These are phyloP conservation scores for Belgica antarctica DNA, from an alignment of 2,888 invertebrate genomes.

Conservation along the genomic window DNA sequence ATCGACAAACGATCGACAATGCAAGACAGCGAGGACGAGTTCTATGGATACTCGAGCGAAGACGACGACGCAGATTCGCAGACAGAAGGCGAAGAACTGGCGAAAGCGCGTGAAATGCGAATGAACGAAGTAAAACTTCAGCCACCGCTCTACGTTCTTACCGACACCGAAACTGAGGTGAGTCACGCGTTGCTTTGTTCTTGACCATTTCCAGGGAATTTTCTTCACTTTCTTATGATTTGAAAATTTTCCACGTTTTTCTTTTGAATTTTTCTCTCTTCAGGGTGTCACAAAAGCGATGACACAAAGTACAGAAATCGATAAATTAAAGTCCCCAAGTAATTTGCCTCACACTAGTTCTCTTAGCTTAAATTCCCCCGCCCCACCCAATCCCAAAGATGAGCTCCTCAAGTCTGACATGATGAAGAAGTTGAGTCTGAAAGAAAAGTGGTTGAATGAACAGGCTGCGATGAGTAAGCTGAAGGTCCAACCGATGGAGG, in stretches of 20 bases:
- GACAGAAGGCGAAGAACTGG: slow-evolving; percentile 70
- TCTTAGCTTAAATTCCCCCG: background rate
- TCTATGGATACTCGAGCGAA: slow-evolving; percentile 56
- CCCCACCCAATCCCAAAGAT: slow-evolving; percentile 34
- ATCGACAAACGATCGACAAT: slow-evolving; percentile 60
- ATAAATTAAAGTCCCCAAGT: slow-evolving; percentile 44
- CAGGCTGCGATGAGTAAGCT: slow-evolving; percentile 46
- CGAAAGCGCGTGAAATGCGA: slow-evolving; percentile 63
- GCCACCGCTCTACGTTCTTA: slow-evolving; percentile 63
- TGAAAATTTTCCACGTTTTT: slow-evolving; percentile 41
- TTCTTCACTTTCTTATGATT: slow-evolving; percentile 46
- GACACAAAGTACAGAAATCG: slow-evolving; percentile 45
- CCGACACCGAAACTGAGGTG: slow-evolving; percentile 73
- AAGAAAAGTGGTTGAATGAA: slow-evolving; percentile 54
- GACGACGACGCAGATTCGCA: slow-evolving; percentile 69
- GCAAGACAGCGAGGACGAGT: slow-evolving; percentile 53
- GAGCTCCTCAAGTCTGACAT: slow-evolving; percentile 49
- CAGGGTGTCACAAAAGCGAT: slow-evolving; percentile 46
- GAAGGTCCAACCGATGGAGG: slow-evolving; percentile 47
- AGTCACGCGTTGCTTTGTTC: slow-evolving; percentile 51
- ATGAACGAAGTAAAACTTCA: slow-evolving; percentile 67
- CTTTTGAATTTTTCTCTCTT: slow-evolving; percentile 35
- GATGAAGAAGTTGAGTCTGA: slow-evolving; percentile 53
- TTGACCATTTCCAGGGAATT: slow-evolving; percentile 45
- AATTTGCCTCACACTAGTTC: slow-evolving; percentile 27